These are phyloP conservation scores for Cliona cf. orientalis DNA, from an alignment of 37 sponge, comb jelly and placozoan genomes.

Conservation along the genomic window DNA sequence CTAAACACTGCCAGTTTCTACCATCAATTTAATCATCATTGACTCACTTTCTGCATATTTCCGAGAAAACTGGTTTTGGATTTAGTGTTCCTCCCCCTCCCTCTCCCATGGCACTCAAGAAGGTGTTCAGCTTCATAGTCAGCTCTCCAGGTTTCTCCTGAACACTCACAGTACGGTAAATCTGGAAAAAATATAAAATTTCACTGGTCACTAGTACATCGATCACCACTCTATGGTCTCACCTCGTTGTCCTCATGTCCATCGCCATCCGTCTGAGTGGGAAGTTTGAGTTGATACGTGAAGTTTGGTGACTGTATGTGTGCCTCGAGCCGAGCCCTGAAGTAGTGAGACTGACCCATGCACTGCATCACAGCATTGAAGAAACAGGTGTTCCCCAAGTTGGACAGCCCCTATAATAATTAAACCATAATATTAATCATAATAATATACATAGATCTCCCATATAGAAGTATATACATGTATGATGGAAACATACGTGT, in stretches of 20 bases:
- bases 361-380: constrained; percentile 87
- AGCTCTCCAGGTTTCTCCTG: constrained; percentile 6
- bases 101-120: constrained; percentile 32
- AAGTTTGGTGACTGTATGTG: constrained; percentile 6
- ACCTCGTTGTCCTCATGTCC: too few relatives aligned
- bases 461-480: neutral
- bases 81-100: constrained; percentile 16
- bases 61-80: constrained; percentile 55
- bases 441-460: neutral
- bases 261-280: constrained; percentile 3
- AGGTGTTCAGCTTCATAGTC: constrained; percentile 16
- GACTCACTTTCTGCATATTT: constrained; percentile 60
- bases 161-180: too few relatives aligned
- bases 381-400: constrained; percentile 91
- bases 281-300: constrained; percentile 2
- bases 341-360: constrained; percentile 46
- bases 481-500: neutral
- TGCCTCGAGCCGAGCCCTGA: constrained; percentile 5
- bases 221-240: too few relatives aligned
- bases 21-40: neutral
- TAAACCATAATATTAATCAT: neutral
- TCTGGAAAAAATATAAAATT: too few relatives aligned
- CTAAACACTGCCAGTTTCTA: neutral
- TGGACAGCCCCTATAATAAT: constrained; percentile 61
- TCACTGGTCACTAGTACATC: too few relatives aligned